Conservation (phyloP, 2,797 vertebrate species). For the Myiothlypis coronata region DNA sequence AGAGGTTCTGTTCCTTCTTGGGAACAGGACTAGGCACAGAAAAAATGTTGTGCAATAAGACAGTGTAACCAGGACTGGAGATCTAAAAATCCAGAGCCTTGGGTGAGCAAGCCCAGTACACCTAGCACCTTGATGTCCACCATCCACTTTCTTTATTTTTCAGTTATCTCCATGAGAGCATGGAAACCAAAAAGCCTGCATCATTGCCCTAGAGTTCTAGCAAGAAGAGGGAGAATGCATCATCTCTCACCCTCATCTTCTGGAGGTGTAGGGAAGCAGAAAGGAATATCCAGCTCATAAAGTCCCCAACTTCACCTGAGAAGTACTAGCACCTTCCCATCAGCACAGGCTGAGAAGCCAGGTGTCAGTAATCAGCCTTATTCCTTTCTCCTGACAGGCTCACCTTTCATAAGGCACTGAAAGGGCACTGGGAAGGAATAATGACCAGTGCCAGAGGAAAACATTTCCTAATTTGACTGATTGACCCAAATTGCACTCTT, state of each 20-base stretch:
- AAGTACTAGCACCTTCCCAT: background rate
- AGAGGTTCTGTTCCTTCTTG: background rate
- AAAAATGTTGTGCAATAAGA: background rate
- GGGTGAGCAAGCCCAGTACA: background rate
- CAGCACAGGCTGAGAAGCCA: background rate
- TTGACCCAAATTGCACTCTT: background rate
- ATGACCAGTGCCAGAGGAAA: background rate
- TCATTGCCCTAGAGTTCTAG: background rate
- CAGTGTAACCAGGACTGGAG: background rate
- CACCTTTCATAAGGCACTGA: background rate
- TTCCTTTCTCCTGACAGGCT: background rate
- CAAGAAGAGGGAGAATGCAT: background rate
- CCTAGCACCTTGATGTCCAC: fast-evolving
- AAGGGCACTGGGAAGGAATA: background rate
- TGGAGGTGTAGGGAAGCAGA: background rate
- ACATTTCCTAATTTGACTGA: background rate
- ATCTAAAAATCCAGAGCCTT: background rate
- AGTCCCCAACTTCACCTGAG: background rate
- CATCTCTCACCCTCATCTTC: background rate
- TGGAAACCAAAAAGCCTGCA: background rate
- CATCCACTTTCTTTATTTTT: background rate
- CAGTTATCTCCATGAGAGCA: background rate
- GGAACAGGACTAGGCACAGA: background rate
- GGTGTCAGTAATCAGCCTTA: background rate
- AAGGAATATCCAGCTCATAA: background rate